A percentile compares a stretch with the other conserved stretches of the same genome.
These are phyloP conservation scores for Whitmania pigra DNA, from an alignment of 1,140 invertebrate species.

Conservation along the genomic window DNA sequence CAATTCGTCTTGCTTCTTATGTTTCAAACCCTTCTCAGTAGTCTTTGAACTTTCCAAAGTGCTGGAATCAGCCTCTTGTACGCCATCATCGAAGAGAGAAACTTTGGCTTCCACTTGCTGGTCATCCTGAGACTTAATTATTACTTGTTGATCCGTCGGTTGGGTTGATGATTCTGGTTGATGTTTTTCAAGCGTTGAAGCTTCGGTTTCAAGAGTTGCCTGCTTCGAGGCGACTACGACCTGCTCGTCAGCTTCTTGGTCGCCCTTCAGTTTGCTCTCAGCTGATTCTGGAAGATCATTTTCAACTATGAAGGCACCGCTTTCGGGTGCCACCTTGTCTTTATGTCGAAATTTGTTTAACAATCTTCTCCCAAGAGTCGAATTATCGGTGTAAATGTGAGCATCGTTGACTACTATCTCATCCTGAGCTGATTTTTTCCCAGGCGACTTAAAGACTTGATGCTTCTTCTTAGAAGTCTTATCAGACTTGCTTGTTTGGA, in stretches of 20 bases:
- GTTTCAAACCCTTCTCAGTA: not conserved
- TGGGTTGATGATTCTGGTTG: too few relatives aligned
- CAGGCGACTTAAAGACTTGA: not conserved
- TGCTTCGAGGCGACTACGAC: not conserved
- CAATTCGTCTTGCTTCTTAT: not conserved
- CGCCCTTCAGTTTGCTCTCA: not conserved
- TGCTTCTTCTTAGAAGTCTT: not conserved
- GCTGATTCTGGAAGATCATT: slow-evolving; percentile 8
- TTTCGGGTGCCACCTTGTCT: not conserved
- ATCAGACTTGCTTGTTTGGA: not conserved
- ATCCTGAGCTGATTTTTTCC: not conserved
- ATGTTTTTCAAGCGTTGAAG: not conserved
- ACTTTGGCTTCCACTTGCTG: too few relatives aligned
- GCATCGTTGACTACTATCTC: slow-evolving; percentile 14
- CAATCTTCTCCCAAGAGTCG: not conserved
- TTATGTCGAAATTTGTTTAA: not conserved
- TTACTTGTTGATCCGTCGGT: too few relatives aligned
- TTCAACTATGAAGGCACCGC: not conserved
- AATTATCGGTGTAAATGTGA: slow-evolving; percentile 13
- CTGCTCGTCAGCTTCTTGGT: not conserved
- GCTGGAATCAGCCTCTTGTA: too few relatives aligned
- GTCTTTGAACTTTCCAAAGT: too few relatives aligned
- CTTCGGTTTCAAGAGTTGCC: not conserved
- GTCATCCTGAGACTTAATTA: too few relatives aligned
- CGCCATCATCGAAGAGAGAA: too few relatives aligned